Percentiles rank a stretch among this genome's conserved stretches.
Conservation (phyloP, 2,888 invertebrate species). For the Lasioglossum pauxillum region DNA sequence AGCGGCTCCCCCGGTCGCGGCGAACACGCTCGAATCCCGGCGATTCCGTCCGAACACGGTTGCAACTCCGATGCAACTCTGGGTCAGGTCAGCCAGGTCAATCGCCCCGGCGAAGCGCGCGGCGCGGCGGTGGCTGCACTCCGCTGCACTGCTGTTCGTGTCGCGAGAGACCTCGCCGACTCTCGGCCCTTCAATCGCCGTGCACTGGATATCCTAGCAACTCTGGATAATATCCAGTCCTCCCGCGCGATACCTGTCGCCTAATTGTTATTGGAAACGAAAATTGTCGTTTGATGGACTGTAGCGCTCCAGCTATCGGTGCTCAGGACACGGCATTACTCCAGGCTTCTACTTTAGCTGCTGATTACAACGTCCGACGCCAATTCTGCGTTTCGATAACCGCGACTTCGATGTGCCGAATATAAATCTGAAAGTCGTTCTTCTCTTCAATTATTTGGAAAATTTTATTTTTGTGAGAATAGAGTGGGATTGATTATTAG, state of each 20-base stretch:
- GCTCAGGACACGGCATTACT: neutral
- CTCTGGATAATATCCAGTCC: neutral
- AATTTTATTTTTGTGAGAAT: no score
- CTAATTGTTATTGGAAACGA: neutral
- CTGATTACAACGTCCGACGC: neutral
- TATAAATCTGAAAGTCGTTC: no score
- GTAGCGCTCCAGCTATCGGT: neutral
- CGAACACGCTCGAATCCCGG: slow-evolving; percentile 51
- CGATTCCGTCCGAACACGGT: slow-evolving; percentile 51
- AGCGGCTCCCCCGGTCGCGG: slow-evolving; percentile 46
- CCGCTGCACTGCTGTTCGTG: slow-evolving; percentile 63
- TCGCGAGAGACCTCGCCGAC: slow-evolving; percentile 58
- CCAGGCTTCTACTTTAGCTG: neutral
- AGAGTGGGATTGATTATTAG: no score
- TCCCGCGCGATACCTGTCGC: neutral
- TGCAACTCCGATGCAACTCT: slow-evolving; percentile 61
- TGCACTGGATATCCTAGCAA: slow-evolving; percentile 16
- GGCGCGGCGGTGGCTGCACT: slow-evolving; percentile 15
- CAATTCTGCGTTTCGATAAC: neutral
- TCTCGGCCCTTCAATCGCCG: slow-evolving; percentile 34
- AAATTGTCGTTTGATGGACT: slow-evolving; percentile 7
- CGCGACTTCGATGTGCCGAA: neutral
- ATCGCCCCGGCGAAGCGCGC: slow-evolving; percentile 58
- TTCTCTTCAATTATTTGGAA: no score
- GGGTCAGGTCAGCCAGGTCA: slow-evolving; percentile 74